These are phyloP conservation scores for Hemaris fuciformis DNA, from an alignment of 2,888 invertebrate genomes.

Conservation along the genomic window DNA sequence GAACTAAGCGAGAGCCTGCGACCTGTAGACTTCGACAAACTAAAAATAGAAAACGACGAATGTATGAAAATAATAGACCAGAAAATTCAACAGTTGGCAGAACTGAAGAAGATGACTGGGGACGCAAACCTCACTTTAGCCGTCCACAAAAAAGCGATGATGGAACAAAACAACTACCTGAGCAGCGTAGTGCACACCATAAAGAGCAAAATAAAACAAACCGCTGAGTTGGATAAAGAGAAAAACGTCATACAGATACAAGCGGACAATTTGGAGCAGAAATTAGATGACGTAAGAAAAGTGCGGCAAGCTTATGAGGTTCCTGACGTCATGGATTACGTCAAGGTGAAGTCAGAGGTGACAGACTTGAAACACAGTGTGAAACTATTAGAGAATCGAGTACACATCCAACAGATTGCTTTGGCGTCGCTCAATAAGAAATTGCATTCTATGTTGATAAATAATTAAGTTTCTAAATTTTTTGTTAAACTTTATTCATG, in stretches of 20 bases:
- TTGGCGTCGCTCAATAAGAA: conserved; percentile 56
- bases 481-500: too few species aligned
- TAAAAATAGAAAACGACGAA: conserved; percentile 82
- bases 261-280: conserved; percentile 55
- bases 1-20: conserved; percentile 82
- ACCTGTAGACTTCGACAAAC: conserved; percentile 84
- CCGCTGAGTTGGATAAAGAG: conserved; percentile 66
- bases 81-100: conserved; percentile 74
- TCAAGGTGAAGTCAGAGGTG: conserved; percentile 74
- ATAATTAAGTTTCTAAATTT: conserved; percentile 13
- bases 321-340: conserved; percentile 82
- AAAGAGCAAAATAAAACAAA: conserved; percentile 57
- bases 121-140: conserved; percentile 80
- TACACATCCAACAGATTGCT: conserved; percentile 63
- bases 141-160: conserved; percentile 79
- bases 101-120: conserved; percentile 82
- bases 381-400: conserved; percentile 58
- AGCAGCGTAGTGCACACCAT: conserved; percentile 63
- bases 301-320: conserved; percentile 70
- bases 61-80: conserved; percentile 75
- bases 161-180: conserved; percentile 72
- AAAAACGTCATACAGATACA: conserved; percentile 57
- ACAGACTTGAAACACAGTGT: conserved; percentile 66
- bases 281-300: conserved; percentile 59
- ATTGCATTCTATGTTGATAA: conserved; percentile 34